Conservation (phyloP, 2,113 vertebrate genomes). For the Rhineura floridana region DNA sequence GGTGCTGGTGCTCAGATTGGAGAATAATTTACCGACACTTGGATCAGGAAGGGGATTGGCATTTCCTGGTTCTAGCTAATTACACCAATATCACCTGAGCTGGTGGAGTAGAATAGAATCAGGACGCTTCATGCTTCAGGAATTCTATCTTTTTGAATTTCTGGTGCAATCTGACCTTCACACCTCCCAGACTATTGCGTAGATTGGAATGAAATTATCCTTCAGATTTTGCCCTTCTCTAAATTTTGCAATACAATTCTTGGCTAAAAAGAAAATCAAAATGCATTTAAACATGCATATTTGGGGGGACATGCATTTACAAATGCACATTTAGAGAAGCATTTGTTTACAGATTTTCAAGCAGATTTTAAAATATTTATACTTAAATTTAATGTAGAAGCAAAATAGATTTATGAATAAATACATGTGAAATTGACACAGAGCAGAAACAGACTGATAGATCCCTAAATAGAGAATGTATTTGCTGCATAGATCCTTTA, state of each 20-base stretch:
- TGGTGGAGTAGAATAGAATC: conserved; percentile 15
- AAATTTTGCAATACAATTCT: not conserved
- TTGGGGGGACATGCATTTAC: not conserved
- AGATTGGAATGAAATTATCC: not conserved
- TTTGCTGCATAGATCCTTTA: not conserved
- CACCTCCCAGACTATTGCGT: not conserved
- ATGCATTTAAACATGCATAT: not conserved
- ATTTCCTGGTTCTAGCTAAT: conserved; percentile 49
- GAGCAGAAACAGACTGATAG: no score
- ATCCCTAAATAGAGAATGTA: no score
- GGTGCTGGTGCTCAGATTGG: not conserved
- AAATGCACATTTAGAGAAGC: not conserved
- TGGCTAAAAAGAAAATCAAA: not conserved
- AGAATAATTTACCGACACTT: conserved; percentile 39
- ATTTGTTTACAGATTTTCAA: not conserved
- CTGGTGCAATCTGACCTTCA: not conserved
- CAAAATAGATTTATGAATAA: no score
- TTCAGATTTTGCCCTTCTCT: not conserved
- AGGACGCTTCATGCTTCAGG: not conserved
- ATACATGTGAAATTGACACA: no score
- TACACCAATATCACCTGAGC: conserved; percentile 43
- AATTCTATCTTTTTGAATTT: not conserved
- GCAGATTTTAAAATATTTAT: no score
- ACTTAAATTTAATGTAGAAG: no score
- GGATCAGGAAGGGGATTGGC: conserved; percentile 28